Evolutionary conservation across 2,113 vertebrate genomes (phyloP).

Genomic region (Pungitius pungitius): DNA sequence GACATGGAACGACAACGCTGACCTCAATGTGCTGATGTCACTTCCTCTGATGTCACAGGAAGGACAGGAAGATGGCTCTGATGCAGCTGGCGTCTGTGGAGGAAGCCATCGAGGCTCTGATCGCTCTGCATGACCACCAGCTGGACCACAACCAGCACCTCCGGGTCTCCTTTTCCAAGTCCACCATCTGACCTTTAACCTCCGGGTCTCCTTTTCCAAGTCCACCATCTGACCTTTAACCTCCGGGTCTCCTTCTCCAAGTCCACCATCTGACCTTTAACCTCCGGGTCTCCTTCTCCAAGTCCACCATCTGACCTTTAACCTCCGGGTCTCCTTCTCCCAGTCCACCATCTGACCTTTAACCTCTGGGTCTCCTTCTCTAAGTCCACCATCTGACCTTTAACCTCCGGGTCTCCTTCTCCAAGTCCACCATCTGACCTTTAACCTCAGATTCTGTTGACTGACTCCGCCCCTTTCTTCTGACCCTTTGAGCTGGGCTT

Average conservation of each 20-base stretch:
- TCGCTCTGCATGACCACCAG: constrained; percentile 61
- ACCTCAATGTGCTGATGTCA: background rate
- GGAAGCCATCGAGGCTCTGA: constrained; percentile 65
- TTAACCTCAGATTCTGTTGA: background rate
- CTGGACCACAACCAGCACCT: constrained; percentile 71
- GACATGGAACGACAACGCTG: no score
- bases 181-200: background rate
- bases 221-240: constrained; percentile 28
- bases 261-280: background rate
- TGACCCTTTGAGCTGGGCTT: constrained; percentile 2
- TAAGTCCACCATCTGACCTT: background rate
- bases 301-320: background rate
- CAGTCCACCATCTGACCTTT: background rate
- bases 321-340: background rate
- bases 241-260: background rate
- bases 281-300: background rate
- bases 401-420: background rate
- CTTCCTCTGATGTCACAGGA: constrained; percentile 49
- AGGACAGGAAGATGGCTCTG: constrained; percentile 71
- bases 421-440: no score
- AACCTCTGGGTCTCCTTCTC: background rate
- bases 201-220: background rate
- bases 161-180: constrained; percentile 30
- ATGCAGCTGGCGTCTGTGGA: constrained; percentile 68
- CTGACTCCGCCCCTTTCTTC: no score